phyloP scores from a whole-genome alignment of 2,888 invertebrate genomes.

The Gortyna flavago region DNA sequence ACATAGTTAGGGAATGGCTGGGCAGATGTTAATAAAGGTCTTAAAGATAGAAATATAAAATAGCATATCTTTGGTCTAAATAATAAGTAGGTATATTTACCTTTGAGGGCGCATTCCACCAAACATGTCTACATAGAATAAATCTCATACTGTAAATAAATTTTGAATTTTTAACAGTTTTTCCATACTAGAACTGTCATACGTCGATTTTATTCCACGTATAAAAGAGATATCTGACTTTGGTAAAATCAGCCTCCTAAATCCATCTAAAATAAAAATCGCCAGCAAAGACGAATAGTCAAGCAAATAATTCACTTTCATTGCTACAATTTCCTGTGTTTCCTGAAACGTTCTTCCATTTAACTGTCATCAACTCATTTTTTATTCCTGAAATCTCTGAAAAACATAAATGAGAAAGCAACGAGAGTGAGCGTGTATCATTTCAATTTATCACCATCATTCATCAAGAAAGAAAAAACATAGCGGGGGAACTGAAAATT shows the following conservation, averaged over 20 bases:
- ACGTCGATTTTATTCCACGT: too few relatives aligned
- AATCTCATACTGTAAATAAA: too few relatives aligned
- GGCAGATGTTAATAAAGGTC: too few relatives aligned
- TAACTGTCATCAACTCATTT: slow-evolving; percentile 13
- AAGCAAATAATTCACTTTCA: background rate
- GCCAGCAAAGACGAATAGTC: background rate
- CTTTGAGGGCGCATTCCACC: too few relatives aligned
- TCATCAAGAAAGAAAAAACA: slow-evolving; percentile 39
- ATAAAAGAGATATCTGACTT: too few relatives aligned
- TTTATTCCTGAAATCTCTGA: background rate
- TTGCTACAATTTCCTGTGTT: background rate
- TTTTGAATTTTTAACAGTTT: too few relatives aligned
- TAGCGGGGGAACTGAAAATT: slow-evolving; percentile 31
- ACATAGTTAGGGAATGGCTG: too few relatives aligned
- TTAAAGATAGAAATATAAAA: background rate
- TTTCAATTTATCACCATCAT: slow-evolving; percentile 46
- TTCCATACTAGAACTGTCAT: too few relatives aligned
- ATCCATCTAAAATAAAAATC: too few relatives aligned
- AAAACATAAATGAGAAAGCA: background rate
- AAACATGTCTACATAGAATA: too few relatives aligned
- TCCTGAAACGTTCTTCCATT: background rate
- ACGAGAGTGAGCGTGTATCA: slow-evolving; percentile 20
- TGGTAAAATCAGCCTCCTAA: too few relatives aligned
- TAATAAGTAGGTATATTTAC: too few relatives aligned
- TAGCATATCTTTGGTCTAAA: background rate